A percentile compares a stretch with the other conserved stretches of the same genome.
These are phyloP conservation scores for Aurelia aurita DNA, from an alignment of 30 jellyfish, hydroid and myxozoan species.

Conservation along the genomic window DNA sequence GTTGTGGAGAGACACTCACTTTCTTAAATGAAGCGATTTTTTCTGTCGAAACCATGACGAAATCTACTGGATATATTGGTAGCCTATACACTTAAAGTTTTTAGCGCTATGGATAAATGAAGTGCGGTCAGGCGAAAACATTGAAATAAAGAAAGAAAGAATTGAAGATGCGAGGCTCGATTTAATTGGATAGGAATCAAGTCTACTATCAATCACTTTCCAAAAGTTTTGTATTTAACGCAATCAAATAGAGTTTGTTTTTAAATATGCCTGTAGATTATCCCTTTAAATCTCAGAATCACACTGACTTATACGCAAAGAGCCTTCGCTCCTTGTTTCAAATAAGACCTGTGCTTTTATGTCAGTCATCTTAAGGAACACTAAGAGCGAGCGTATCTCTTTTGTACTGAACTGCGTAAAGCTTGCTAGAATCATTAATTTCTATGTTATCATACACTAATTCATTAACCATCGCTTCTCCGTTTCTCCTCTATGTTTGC, in stretches of 20 bases:
- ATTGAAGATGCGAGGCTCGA: constrained; percentile 36
- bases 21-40: constrained; percentile 37
- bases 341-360: constrained; percentile 66
- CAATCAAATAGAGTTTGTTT: constrained; percentile 66
- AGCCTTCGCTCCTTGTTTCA: constrained; percentile 39
- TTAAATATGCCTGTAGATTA: constrained; percentile 67
- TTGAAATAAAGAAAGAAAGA: constrained; percentile 27
- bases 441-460: constrained; percentile 60
- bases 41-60: constrained; percentile 36
- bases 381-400: constrained; percentile 48
- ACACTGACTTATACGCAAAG: constrained; percentile 65
- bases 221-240: constrained; percentile 64
- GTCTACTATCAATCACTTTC: constrained; percentile 61
- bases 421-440: constrained; percentile 67
- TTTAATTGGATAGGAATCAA: constrained; percentile 79
- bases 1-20: constrained; percentile 50
- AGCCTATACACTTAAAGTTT: constrained; percentile 45
- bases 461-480: constrained; percentile 63
- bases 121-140: constrained; percentile 64
- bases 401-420: constrained; percentile 53
- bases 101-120: constrained; percentile 8
- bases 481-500: constrained; percentile 41
- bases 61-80: constrained; percentile 42
- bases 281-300: constrained; percentile 63
- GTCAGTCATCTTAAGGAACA: constrained; percentile 33